Conservation (phyloP, 1,140 invertebrate species). For the Acyrthosiphon pisum region DNA sequence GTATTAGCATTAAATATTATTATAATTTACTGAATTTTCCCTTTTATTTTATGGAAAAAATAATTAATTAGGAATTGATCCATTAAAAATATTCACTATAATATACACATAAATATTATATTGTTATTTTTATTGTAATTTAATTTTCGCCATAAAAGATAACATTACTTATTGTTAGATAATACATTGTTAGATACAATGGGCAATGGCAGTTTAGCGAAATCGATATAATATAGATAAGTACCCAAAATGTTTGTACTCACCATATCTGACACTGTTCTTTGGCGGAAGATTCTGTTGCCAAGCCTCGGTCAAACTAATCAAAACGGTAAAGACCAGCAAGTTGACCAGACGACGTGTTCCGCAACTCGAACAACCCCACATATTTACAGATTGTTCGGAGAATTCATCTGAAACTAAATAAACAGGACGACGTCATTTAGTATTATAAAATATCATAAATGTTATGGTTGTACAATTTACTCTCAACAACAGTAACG, state of each 20-base stretch:
- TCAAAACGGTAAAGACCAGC: neutral
- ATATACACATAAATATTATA: too few species aligned
- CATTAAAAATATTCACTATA: neutral
- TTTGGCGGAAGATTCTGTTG: conserved; percentile 39
- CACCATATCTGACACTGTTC: conserved; percentile 46
- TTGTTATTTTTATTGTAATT: neutral
- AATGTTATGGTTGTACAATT: neutral
- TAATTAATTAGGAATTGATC: neutral
- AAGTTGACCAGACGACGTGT: neutral
- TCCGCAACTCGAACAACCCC: conserved; percentile 24
- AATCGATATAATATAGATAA: neutral
- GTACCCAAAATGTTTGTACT: neutral
- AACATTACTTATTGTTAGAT: neutral
- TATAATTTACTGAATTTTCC: neutral
- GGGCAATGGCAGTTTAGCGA: neutral
- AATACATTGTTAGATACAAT: neutral
- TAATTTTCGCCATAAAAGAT: neutral
- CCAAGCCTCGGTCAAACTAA: conserved; percentile 24
- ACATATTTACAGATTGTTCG: neutral
- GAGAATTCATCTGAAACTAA: conserved; percentile 53
- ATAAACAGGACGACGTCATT: neutral
- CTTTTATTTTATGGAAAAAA: neutral
- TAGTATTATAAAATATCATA: neutral
- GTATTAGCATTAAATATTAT: neutral
- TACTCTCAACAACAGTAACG: neutral